Percentiles rank a stretch among this genome's conserved stretches.
phyloP scores from a whole-genome alignment of 2,797 vertebrate species.

The Platalea minor region DNA sequence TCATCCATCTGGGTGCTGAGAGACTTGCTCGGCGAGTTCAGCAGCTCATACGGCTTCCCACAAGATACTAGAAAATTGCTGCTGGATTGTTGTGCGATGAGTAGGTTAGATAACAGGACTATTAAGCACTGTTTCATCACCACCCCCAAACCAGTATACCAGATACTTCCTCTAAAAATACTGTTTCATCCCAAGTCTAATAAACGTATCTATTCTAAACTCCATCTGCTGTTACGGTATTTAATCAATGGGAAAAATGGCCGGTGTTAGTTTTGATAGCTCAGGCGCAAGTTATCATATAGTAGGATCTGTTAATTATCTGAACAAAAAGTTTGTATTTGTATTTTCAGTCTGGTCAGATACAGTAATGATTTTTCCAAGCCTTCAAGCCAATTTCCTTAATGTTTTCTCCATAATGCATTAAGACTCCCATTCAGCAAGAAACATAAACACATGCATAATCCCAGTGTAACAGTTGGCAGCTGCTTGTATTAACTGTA shows the following conservation, averaged over 20 bases:
- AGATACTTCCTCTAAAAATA: constrained; percentile 37
- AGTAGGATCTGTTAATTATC: neutral
- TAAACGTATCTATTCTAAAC: neutral
- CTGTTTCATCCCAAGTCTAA: neutral
- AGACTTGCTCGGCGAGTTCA: constrained; percentile 8
- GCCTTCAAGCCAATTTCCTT: neutral
- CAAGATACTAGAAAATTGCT: constrained; percentile 52
- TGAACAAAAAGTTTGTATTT: neutral
- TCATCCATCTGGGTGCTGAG: neutral
- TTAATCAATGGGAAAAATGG: neutral
- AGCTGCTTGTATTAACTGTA: neutral
- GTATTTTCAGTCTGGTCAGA: neutral
- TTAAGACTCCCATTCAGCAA: neutral
- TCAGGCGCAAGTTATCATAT: neutral
- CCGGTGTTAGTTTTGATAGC: neutral
- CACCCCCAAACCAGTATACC: neutral
- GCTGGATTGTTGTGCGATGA: constrained; percentile 38
- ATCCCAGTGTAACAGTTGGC: neutral
- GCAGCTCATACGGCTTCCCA: constrained; percentile 20
- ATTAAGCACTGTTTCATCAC: constrained; percentile 41
- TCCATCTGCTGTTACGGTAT: neutral
- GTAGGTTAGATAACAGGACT: constrained; percentile 54
- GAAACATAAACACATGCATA: neutral
- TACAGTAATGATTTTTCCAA: neutral
- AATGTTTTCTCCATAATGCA: neutral